Evolutionary conservation across 2,797 vertebrate species (phyloP), one percentile per base, ranked within the genome.

Genomic region (Hyperoplus lanceolatus): DNA sequence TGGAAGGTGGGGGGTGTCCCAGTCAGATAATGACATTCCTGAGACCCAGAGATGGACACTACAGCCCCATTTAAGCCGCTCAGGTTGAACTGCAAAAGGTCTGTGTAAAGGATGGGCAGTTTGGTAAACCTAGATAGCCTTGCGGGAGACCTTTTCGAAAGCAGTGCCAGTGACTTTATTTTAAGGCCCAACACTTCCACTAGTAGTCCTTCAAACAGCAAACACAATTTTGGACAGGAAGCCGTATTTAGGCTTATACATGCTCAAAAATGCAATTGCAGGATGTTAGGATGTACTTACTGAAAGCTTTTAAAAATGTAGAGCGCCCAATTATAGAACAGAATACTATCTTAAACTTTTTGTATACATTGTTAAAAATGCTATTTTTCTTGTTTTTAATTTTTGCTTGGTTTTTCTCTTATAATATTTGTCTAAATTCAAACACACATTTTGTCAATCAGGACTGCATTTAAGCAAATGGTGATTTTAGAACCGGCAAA

Each of bases 1-100:
- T 89, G 88, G 84, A 75, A 67, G 80, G 57, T 71, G 80, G 85
- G 85, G 89, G 89, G 75, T 62, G 85, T 87, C 81, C 43, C 82
- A 84, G 89, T 85, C 84, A 89, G 91, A 95, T 96, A 96, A 95
- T 96, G 93, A 94, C 96, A 96, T 96, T 96, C 95, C 95, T 95
- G 90, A 94, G 90, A 89, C 95, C 92, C 82, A 85, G 95, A 94
- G 95, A 96, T 95, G 92, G 89, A 93, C 91, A 90, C 84, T 80
- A 85, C 91, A 94, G 89, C 89, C 89, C 83, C 78, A 62, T 91
- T 93, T 92, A 92, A 94, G 91, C 86, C 53, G 82, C 89, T 90
- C 87, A 90, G 87, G 89, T 88, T 87, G 84, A 89, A 87, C 84
- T 80, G 80, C 89, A 84, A 29, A 83, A 74, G 57, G 81, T 82